Percentiles rank a stretch among this genome's conserved stretches.
phyloP scores from a whole-genome alignment of 2,888 invertebrate genomes.

The Arctia plantaginis region DNA sequence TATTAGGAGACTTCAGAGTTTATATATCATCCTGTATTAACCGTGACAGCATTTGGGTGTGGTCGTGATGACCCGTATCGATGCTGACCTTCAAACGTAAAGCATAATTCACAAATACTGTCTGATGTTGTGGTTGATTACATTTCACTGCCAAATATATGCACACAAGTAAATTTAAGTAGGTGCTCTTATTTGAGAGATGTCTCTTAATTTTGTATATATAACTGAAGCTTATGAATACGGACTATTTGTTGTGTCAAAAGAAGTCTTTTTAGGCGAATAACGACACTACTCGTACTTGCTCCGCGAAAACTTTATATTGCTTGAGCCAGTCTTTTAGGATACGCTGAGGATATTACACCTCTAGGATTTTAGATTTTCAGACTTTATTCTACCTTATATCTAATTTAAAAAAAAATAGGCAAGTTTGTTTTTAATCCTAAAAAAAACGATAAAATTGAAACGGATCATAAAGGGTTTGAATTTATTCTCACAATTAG shows the following conservation, averaged over 20 bases:
- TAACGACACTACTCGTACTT: too few species aligned
- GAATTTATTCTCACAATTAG: too few species aligned
- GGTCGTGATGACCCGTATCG: conserved; percentile 57
- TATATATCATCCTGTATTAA: conserved; percentile 34
- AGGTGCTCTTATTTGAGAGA: not conserved
- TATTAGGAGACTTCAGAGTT: not conserved
- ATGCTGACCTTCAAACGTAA: conserved; percentile 47
- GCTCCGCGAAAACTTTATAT: not conserved
- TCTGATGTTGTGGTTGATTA: conserved; percentile 7
- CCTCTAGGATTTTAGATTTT: not conserved
- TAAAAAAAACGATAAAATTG: too few species aligned
- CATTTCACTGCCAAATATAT: conserved; percentile 4
- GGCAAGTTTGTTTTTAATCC: too few species aligned
- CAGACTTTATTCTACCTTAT: not conserved
- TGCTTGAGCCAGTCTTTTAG: not conserved
- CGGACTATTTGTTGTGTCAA: not conserved
- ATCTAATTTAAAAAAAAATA: too few species aligned
- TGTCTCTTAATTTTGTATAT: not conserved
- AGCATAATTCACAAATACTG: conserved; percentile 10
- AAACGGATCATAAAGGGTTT: too few species aligned
- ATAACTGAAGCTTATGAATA: not conserved
- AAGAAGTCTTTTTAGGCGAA: too few species aligned
- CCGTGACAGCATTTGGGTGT: conserved; percentile 47
- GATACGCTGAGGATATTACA: not conserved
- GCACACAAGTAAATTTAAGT: not conserved